Base-by-base conservation (phyloP, 2,113 vertebrate genomes). In the Tyrannus savana region DNA sequence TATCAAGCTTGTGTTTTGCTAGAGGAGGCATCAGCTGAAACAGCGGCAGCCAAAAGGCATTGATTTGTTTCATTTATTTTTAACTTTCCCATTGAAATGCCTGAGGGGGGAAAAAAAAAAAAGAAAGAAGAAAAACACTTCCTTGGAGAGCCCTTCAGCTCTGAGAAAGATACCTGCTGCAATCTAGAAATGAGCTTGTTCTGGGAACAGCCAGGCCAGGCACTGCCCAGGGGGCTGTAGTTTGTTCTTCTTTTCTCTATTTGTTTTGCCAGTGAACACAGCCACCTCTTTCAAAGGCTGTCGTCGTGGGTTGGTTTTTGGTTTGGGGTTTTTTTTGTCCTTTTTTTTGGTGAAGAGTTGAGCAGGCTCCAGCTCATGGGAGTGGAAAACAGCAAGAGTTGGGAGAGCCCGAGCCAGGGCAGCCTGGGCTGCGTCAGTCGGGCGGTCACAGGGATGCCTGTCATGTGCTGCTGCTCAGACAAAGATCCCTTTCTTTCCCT, bases 401-500 rank as follows among this genome's bases (percentile, higher is more conserved):
- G 1, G 74, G 80, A 60, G 44, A 82, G 60, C 56, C 56, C 0
- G 0, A 68, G 50, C 3, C 17, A 23, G 4, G 0, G 74, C 69
- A 81, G 73, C n/a, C 83, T 69, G 50, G 52, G 63, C 89, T 59
- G 33, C 2, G 0, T 71, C 80, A 88, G 85, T 44, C 5, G 0
- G 56, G 24, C 0, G 0, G 89, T 95, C 96, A 92, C 92, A 92
- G 89, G 95, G 86, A 72, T 75, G 44, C 23, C 50, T 84, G 90
- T 95, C 93, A 93, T 94, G 85, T 90, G 93, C 87, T 93, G 55
- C 84, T 88, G 63, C 69, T 90, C 73, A 76, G 76, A 96, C 93
- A 96, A 96, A 94, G 95, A 84, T 94, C 66, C 66, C 73, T 97
- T 97, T 94, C 88, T 96, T 96, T 75, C 73, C 14, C 0, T 86